Base-by-base conservation (phyloP, 2,888 invertebrate species). In the Allygus modestus region DNA sequence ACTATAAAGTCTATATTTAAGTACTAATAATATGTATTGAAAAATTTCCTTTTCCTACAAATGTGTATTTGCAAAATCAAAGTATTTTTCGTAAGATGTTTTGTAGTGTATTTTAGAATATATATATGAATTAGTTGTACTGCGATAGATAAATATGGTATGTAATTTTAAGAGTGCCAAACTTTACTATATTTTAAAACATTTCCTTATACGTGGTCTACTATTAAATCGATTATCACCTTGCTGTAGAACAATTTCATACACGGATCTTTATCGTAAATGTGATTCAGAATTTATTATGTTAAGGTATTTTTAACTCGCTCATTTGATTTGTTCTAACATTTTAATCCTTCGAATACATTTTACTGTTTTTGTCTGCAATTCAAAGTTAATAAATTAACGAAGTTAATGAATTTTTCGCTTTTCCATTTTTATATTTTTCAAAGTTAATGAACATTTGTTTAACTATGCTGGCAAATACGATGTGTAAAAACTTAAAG, bases 11-110 rank as follows among this genome's bases (percentile, higher is more conserved):
- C 11, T 54, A 54, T 54, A 54, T 54, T 54, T 54, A 20, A 54
- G 46, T 46, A 46, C 46, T 54, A 23, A 23, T 7, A 54, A 23
- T 54, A 54, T 54, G 2, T 54, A 54, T 54, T 54, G 54, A n/a
- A 71, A n/a, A 69, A 71, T 11, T 37, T 33, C 41, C 1, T 41
- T 37, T 71, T 23, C 37, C 23, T 41, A 71, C 69, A 41, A 77
- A 26, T 23, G 26, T 77, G 51, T 77, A 77, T 77, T 77, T 51
- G 20, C 23, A 46, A 77, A 77, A 46, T 77, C 41, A 77, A 71
- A 77, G 77, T 77, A 77, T 77, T 77, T 77, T 77, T 77, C 77
- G 77, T 77, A 77, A 43, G 46, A 46, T 43, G 23, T 77, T 77
- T 77, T 77, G 41, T 43, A 46, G 46, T 28, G 51, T 77, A 46